Evolutionary conservation across 2,797 vertebrate species (phyloP).

Genomic region (Sebastes itinus): DNA sequence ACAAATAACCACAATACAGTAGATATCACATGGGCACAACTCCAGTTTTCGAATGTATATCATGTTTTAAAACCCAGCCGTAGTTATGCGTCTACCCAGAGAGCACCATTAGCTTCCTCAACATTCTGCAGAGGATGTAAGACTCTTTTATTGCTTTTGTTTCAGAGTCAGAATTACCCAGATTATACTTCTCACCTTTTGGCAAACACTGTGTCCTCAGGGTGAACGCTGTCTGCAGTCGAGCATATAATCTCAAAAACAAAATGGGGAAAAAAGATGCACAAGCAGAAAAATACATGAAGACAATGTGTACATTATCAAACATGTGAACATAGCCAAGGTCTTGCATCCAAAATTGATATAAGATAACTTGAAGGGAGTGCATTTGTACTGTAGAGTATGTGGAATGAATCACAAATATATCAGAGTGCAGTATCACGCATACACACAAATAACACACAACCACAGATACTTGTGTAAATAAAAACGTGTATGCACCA

Average conservation of each 20-base stretch:
- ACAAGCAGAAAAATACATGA: not conserved
- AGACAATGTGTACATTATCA: not conserved
- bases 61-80: not conserved
- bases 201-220: constrained; percentile 17
- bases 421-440: no score
- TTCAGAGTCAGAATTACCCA: constrained; percentile 1
- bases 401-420: not conserved
- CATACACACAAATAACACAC: not conserved
- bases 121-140: constrained; percentile 1
- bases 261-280: not conserved
- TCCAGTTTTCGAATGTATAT: not conserved
- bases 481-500: not conserved
- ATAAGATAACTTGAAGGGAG: not conserved
- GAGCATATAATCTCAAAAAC: not conserved
- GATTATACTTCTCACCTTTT: constrained; percentile 17
- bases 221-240: not conserved
- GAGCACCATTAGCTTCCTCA: constrained; percentile 20
- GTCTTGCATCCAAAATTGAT: not conserved
- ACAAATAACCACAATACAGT: not conserved
- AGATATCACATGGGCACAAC: not conserved
- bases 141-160: constrained; percentile 1
- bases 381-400: not conserved
- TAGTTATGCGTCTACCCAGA: not conserved
- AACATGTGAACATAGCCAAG: no score
- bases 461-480: not conserved